Percentiles rank a stretch among this genome's conserved stretches.
Evolutionary conservation across 2,113 vertebrate genomes (phyloP).

Genomic region (Narcine bancroftii): DNA sequence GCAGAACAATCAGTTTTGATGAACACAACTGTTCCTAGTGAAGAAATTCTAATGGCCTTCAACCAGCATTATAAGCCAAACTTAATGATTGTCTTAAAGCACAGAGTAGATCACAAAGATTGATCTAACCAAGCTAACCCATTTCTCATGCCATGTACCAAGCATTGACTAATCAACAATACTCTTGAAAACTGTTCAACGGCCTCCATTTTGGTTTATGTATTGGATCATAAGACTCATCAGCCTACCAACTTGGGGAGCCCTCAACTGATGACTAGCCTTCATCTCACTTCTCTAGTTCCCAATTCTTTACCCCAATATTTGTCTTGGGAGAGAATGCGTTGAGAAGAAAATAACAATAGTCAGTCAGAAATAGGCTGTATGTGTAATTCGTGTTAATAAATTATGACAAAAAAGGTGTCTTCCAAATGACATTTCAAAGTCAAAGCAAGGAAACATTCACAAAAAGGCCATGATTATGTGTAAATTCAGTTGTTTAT

Average conservation of each 20-base stretch:
- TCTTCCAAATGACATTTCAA: not conserved
- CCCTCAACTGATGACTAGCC: not conserved
- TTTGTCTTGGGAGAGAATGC: no score
- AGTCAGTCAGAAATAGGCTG: not conserved
- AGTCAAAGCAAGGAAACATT: not conserved
- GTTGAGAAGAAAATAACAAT: not conserved
- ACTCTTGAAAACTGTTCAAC: not conserved
- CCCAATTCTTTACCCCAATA: not conserved
- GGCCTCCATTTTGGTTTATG: not conserved
- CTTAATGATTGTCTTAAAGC: not conserved
- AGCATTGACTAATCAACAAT: not conserved
- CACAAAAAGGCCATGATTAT: not conserved
- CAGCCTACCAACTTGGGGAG: not conserved
- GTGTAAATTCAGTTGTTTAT: not conserved
- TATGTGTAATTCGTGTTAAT: not conserved
- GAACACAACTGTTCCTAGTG: not conserved
- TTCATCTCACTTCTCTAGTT: not conserved
- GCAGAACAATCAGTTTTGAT: not conserved
- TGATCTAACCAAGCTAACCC: not conserved
- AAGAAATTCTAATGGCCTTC: not conserved
- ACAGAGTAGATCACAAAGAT: not conserved
- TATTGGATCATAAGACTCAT: not conserved
- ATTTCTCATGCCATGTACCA: not conserved
- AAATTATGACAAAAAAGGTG: not conserved
- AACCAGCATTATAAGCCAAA: not conserved